A percentile compares a stretch with the other conserved stretches of the same genome.
phyloP scores from a whole-genome alignment of 2,113 vertebrate species.

The Ctenodactylus gundi region DNA sequence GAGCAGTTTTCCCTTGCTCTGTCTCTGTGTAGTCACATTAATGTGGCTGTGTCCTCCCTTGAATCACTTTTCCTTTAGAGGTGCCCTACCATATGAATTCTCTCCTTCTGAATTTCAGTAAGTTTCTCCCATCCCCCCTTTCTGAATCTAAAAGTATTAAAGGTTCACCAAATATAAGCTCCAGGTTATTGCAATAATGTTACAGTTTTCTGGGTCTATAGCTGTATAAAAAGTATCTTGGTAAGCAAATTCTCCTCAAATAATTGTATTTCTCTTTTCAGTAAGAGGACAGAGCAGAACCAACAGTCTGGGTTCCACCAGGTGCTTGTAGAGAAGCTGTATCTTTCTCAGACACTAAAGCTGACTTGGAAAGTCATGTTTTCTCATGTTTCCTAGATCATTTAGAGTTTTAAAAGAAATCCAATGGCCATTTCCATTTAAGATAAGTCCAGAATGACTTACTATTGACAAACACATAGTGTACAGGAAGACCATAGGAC shows the following conservation, averaged over 20 bases:
- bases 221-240: background rate
- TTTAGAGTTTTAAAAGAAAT: background rate
- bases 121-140: background rate
- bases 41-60: background rate
- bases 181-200: background rate
- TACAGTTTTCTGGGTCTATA: background rate
- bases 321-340: background rate
- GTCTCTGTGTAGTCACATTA: no score
- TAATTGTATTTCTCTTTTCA: background rate
- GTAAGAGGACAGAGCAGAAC: background rate
- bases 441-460: background rate
- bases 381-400: background rate
- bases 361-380: background rate
- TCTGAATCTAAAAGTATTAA: background rate
- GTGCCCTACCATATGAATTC: background rate
- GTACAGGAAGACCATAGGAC: background rate
- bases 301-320: background rate
- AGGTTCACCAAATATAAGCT: background rate
- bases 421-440: background rate
- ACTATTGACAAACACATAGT: background rate
- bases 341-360: background rate
- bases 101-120: background rate
- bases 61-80: background rate
- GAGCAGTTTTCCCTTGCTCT: background rate
- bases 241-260: background rate